Conservation (phyloP, 2,888 invertebrate genomes). For the Fragum whitleyi region DNA sequence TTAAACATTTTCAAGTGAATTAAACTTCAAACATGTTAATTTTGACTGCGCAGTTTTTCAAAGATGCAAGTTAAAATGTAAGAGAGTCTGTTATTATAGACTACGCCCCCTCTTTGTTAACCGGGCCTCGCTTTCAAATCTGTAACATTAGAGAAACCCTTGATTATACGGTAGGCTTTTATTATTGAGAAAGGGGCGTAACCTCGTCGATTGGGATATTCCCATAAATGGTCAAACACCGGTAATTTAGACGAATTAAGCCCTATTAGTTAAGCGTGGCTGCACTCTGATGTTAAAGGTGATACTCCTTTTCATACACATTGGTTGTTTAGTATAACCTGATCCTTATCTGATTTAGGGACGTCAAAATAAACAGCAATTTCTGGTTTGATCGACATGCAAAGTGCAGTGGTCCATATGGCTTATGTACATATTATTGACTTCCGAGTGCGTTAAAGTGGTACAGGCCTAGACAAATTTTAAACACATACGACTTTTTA, state of each 20-base stretch:
- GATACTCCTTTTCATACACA: slow-evolving; percentile 22
- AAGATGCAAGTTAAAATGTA: slow-evolving; percentile 40
- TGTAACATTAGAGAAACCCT: slow-evolving; percentile 37
- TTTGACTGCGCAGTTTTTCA: slow-evolving; percentile 43
- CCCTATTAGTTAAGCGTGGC: slow-evolving; percentile 56
- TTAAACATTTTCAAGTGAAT: slow-evolving; percentile 48
- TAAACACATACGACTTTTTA: no score
- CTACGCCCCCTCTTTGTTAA: slow-evolving; percentile 57
- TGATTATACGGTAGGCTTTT: slow-evolving; percentile 42
- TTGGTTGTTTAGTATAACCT: slow-evolving; percentile 9
- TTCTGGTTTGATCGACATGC: not conserved
- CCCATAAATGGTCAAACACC: slow-evolving; percentile 61
- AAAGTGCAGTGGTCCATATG: not conserved
- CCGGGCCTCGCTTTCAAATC: slow-evolving; percentile 49
- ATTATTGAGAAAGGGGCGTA: slow-evolving; percentile 56
- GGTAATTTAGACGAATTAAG: slow-evolving; percentile 65
- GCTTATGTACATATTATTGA: not conserved
- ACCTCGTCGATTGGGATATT: slow-evolving; percentile 48
- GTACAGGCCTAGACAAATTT: no score
- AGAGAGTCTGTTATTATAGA: slow-evolving; percentile 52
- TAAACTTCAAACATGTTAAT: slow-evolving; percentile 60
- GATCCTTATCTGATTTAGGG: not conserved
- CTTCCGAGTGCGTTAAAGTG: no score
- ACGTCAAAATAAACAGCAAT: not conserved
- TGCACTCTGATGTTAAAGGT: slow-evolving; percentile 56